phyloP scores from a whole-genome alignment of 37 sponge, comb jelly and placozoan species.

The Geodia barretti region DNA sequence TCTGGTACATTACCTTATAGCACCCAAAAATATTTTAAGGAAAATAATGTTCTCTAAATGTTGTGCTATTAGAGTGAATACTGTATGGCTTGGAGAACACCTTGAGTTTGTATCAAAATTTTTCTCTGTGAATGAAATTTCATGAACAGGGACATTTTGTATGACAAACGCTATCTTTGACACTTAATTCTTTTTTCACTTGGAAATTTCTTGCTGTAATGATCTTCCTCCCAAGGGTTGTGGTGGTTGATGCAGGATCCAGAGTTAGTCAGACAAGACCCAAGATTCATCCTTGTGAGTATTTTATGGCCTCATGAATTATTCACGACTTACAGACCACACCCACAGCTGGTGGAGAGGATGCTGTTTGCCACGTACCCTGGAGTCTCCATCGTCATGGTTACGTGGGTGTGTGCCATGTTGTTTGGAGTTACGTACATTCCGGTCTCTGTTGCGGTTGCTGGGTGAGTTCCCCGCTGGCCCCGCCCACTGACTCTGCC shows the following conservation, averaged over 20 bases:
- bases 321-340: neutral
- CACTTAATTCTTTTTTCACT: too few species aligned
- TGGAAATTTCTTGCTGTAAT: too few species aligned
- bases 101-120: too few species aligned
- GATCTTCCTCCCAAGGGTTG: too few species aligned
- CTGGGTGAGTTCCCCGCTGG: constrained; percentile 47
- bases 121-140: too few species aligned
- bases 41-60: too few species aligned
- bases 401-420: constrained; percentile 70
- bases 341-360: constrained; percentile 26
- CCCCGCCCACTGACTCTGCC: neutral
- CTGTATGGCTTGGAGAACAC: neutral
- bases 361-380: constrained; percentile 48
- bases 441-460: constrained; percentile 31
- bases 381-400: constrained; percentile 46
- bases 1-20: constrained; percentile 16
- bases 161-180: too few species aligned
- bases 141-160: too few species aligned
- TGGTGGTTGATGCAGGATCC: constrained; percentile 55
- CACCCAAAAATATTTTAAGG: too few species aligned
- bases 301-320: neutral
- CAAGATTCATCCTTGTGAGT: constrained; percentile 48
- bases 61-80: neutral
- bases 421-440: constrained; percentile 47
- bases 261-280: constrained; percentile 55